phyloP scores from a whole-genome alignment of 1,140 invertebrate genomes.

The Condylostylus longicornis region DNA sequence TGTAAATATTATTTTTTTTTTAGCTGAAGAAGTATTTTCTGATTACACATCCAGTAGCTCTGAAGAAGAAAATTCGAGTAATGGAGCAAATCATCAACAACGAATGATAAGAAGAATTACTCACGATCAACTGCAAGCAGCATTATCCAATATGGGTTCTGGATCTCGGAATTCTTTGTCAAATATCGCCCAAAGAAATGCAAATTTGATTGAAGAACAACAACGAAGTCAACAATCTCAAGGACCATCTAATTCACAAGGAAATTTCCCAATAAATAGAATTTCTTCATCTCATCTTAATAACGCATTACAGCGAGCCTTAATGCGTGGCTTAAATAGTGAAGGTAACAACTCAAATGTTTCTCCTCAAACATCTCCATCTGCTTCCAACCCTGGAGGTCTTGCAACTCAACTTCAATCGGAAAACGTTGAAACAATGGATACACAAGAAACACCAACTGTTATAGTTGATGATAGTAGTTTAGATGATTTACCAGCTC shows the following conservation, averaged over 20 bases:
- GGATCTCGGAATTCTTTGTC: constrained; percentile 26
- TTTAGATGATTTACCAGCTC: constrained; percentile 19
- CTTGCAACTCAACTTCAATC: neutral
- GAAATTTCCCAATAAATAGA: constrained; percentile 7
- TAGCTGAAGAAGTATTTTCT: constrained; percentile 5
- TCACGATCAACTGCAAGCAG: constrained; percentile 25
- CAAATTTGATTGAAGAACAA: constrained; percentile 12
- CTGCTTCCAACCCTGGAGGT: neutral
- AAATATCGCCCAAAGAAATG: constrained; percentile 25
- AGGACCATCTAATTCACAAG: constrained; percentile 3
- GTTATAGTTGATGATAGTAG: constrained; percentile 14
- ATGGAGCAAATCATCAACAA: constrained; percentile 11
- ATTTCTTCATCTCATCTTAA: constrained; percentile 21
- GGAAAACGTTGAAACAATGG: neutral
- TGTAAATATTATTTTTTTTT: too few relatives aligned
- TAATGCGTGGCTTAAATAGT: constrained; percentile 9
- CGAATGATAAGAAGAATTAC: constrained; percentile 26
- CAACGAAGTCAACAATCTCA: constrained; percentile 2
- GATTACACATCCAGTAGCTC: constrained; percentile 27
- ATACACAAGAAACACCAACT: constrained; percentile 4
- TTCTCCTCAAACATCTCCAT: neutral
- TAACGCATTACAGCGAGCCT: constrained; percentile 18
- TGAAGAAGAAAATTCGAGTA: constrained; percentile 16
- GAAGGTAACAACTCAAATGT: constrained; percentile 7
- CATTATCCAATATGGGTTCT: constrained; percentile 19